Evolutionary conservation across 1,140 invertebrate genomes (phyloP), one percentile per base, ranked within the genome.

Genomic region (Drosophila erecta): DNA sequence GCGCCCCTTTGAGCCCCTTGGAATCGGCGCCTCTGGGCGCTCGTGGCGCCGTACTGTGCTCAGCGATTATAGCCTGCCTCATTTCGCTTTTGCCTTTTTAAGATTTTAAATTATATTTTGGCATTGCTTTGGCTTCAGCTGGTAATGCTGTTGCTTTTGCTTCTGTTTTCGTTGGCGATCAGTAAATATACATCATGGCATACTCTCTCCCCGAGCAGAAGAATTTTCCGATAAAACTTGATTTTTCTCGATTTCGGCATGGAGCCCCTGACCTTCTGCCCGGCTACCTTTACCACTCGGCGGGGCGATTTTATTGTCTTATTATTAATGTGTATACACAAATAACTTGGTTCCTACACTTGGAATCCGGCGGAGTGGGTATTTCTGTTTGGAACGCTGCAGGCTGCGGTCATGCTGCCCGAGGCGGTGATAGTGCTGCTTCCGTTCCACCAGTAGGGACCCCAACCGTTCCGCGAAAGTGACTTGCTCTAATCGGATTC

Each of bases 91-190:
- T 60, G 57, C 24, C 65, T 60, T 72, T 76, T 80, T 58, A 60
- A 59, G 72, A 75, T 74, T 77, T 80, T 81, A 77, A 87, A 79
- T 79, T 72, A 89, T 79, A 65, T 69, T 76, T 62, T 79, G 69
- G 69, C 71, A 81, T 78, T 64, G 59, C 43, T 77, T 56, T 43
- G 40, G 49, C 76, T 76, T 40, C 24, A 27, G 40, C 62, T 15
- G 22, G 22, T 44, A 27, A 38, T 64, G 2, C 17, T 33, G 49
- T 55, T 77, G 57, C 49, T 74, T 46, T 30, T 56, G 51, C 57
- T 80, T 77, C 74, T 86, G 83, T 81, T 86, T 86, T 74, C 67
- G 47, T 67, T 85, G 73, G 44, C 69, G 71, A 81, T 86, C 65
- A 60, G 83, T 75, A 86, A 81, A 87, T 78, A 87, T 79, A 87